Conservation (phyloP, 2,888 invertebrate species). For the Laothoe populi region DNA sequence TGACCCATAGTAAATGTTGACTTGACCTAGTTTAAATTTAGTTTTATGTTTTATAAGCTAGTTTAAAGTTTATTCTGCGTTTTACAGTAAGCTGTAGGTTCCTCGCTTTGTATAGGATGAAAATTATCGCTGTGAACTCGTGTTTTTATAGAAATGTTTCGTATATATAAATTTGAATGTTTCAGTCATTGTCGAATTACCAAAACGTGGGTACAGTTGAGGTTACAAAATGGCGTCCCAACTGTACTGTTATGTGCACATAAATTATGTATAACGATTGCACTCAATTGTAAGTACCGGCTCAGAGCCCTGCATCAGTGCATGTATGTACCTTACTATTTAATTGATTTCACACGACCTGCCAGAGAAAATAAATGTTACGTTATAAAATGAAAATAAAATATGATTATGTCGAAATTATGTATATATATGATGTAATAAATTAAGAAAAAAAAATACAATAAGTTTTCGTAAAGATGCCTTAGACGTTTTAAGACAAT, state of each 20-base stretch:
- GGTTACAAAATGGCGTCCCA: slow-evolving; percentile 41
- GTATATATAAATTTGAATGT: slow-evolving; percentile 50
- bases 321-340: slow-evolving; percentile 41
- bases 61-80: too few relatives aligned
- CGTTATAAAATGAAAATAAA: slow-evolving; percentile 66
- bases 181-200: slow-evolving; percentile 76
- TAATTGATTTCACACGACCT: slow-evolving; percentile 65
- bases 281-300: slow-evolving; percentile 60
- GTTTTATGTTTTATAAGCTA: too few relatives aligned
- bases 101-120: slow-evolving; percentile 33
- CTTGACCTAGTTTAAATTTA: too few relatives aligned
- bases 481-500: slow-evolving; percentile 59
- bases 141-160: slow-evolving; percentile 50
- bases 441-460: slow-evolving; percentile 80
- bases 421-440: slow-evolving; percentile 84
- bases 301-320: slow-evolving; percentile 50
- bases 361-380: slow-evolving; percentile 69
- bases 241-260: background rate
- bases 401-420: slow-evolving; percentile 80
- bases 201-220: slow-evolving; percentile 47
- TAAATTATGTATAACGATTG: slow-evolving; percentile 10
- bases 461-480: slow-evolving; percentile 81
- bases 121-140: slow-evolving; percentile 27
- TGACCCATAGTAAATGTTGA: too few relatives aligned
- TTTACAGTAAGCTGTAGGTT: too few relatives aligned